Evolutionary conservation across 1,140 invertebrate genomes (phyloP).

Genomic region (Pachyrhynchus sulphureomaculatus): DNA sequence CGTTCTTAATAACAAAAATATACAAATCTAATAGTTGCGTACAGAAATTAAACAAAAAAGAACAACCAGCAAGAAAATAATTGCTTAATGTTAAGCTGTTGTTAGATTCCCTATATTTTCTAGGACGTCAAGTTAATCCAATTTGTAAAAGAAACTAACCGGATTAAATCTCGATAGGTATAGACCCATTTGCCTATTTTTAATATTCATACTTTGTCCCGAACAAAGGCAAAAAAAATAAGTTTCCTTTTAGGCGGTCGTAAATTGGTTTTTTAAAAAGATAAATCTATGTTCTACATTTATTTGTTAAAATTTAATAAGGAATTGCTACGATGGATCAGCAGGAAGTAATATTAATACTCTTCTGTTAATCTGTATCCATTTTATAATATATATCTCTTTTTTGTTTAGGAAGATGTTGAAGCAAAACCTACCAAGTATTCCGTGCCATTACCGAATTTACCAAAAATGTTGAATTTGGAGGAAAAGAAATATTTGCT

Average conservation of each 20-base stretch:
- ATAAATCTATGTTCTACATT: too few relatives aligned
- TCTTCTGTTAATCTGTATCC: not conserved
- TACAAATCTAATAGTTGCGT: too few relatives aligned
- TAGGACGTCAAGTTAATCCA: slow-evolving; percentile 1
- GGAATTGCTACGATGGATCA: not conserved
- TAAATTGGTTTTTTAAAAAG: too few relatives aligned
- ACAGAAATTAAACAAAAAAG: too few relatives aligned
- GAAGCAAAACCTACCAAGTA: slow-evolving; percentile 26
- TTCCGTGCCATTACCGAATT: slow-evolving; percentile 52
- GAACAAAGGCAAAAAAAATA: not conserved
- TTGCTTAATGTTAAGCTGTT: too few relatives aligned
- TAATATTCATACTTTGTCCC: not conserved
- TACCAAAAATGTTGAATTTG: slow-evolving; percentile 69
- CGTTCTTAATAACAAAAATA: too few relatives aligned
- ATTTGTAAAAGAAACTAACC: slow-evolving; percentile 7
- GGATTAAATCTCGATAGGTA: slow-evolving; percentile 10
- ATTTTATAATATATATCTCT: not conserved
- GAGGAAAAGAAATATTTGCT: slow-evolving; percentile 85
- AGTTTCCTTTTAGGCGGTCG: not conserved
- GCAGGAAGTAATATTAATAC: not conserved
- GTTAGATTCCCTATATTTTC: not conserved
- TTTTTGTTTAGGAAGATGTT: slow-evolving; percentile 33
- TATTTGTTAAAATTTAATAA: too few relatives aligned
- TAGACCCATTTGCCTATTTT: not conserved
- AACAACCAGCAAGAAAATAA: too few relatives aligned